Percentiles rank a stretch among this genome's conserved stretches.
These are phyloP conservation scores for Hylia prasina DNA, from an alignment of 2,113 vertebrate species.

Conservation along the genomic window DNA sequence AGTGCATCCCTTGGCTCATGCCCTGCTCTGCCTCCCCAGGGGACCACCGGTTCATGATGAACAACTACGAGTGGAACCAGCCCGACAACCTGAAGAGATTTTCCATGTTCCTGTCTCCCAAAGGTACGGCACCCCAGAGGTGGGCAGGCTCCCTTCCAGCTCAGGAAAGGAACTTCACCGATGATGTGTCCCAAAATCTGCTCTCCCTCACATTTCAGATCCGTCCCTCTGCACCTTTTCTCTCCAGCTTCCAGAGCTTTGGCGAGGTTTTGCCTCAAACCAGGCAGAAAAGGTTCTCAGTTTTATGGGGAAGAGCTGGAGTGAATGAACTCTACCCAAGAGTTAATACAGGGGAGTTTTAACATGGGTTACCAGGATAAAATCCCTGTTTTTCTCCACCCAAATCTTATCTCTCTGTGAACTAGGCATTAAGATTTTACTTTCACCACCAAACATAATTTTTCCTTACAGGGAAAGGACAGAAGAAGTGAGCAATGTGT, in stretches of 20 bases:
- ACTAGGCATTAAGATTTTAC: background rate
- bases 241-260: background rate
- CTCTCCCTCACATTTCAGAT: background rate
- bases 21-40: conserved; percentile 6
- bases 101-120: conserved; percentile 77
- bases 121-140: conserved; percentile 54
- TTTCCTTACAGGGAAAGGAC: background rate
- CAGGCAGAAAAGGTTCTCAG: background rate
- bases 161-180: background rate
- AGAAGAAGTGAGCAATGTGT: background rate
- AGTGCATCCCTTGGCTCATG: background rate
- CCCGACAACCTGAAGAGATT: conserved; percentile 76
- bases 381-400: background rate
- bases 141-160: background rate
- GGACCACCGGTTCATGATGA: conserved; percentile 75
- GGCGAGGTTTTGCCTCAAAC: background rate
- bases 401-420: background rate
- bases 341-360: background rate
- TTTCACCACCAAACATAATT: background rate
- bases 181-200: background rate
- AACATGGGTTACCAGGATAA: background rate
- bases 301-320: background rate
- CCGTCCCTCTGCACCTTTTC: background rate
- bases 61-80: conserved; percentile 73
- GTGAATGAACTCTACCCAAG: background rate